Evolutionary conservation across 2,888 invertebrate species (phyloP).

Genomic region (Endomychus coccineus): DNA sequence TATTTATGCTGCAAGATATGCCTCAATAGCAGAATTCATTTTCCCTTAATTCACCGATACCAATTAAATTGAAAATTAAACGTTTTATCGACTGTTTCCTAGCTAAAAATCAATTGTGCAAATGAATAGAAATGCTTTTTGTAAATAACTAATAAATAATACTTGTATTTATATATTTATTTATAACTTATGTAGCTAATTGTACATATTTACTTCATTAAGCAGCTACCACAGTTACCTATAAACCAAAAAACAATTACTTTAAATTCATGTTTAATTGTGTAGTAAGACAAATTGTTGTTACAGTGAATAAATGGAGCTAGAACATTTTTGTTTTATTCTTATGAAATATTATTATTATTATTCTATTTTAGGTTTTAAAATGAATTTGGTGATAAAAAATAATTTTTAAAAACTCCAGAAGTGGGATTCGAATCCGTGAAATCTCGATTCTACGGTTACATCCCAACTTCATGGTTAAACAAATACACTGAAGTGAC

Average conservation of each 20-base stretch:
- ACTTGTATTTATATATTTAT: conserved; percentile 14
- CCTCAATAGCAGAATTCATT: conserved; percentile 1
- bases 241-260: conserved; percentile 35
- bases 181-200: conserved; percentile 13
- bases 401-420: no score
- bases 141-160: conserved; percentile 11
- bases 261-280: conserved; percentile 36
- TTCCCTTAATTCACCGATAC: no score
- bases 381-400: no score
- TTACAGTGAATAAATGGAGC: conserved; percentile 40
- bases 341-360: no score
- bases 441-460: no score
- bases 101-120: background rate
- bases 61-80: no score
- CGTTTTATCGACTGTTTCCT: background rate
- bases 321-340: conserved; percentile 2
- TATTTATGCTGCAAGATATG: no score
- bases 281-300: conserved; percentile 41
- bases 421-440: no score
- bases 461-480: no score
- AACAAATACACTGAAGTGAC: no score
- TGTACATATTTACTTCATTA: conserved; percentile 31
- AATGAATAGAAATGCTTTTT: conserved; percentile 9
- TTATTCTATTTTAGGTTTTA: no score
- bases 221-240: conserved; percentile 37